Evolutionary conservation across 2,113 vertebrate species (phyloP).

Genomic region (Peromyscus polionotus): DNA sequence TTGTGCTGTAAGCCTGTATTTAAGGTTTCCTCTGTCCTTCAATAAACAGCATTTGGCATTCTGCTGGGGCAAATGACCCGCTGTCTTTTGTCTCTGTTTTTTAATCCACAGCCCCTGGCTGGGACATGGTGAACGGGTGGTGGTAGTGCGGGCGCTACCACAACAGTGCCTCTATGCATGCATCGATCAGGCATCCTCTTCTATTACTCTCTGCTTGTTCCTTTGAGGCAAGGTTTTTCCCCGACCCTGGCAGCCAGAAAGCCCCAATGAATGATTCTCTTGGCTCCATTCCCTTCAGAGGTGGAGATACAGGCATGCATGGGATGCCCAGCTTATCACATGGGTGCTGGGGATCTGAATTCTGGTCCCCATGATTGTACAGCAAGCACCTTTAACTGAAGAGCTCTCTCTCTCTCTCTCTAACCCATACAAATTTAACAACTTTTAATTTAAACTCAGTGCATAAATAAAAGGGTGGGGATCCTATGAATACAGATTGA

Average conservation of each 20-base stretch:
- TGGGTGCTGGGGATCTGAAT: not conserved
- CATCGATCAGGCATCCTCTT: not conserved
- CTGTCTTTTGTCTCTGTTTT: too few species aligned
- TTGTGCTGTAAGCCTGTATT: too few species aligned
- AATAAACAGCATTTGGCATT: too few species aligned
- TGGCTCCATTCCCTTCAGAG: not conserved
- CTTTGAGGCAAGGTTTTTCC: not conserved
- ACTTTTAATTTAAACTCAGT: constrained; percentile 5
- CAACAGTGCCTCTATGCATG: too few species aligned
- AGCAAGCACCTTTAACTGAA: not conserved
- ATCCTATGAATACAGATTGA: not conserved
- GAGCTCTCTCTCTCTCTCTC: not conserved
- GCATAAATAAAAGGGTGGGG: not conserved
- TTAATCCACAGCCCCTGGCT: too few species aligned
- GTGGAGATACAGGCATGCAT: not conserved
- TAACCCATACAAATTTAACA: not conserved
- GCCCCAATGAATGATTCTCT: not conserved
- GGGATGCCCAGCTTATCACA: not conserved
- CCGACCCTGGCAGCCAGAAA: not conserved
- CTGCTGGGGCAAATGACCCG: too few species aligned
- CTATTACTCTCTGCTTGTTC: not conserved
- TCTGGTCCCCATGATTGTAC: too few species aligned
- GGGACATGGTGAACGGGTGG: too few species aligned
- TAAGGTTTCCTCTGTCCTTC: too few species aligned
- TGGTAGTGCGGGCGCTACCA: too few species aligned